These are phyloP conservation scores for Conus canariensis DNA, from an alignment of 2,888 invertebrate genomes.

Conservation along the genomic window DNA sequence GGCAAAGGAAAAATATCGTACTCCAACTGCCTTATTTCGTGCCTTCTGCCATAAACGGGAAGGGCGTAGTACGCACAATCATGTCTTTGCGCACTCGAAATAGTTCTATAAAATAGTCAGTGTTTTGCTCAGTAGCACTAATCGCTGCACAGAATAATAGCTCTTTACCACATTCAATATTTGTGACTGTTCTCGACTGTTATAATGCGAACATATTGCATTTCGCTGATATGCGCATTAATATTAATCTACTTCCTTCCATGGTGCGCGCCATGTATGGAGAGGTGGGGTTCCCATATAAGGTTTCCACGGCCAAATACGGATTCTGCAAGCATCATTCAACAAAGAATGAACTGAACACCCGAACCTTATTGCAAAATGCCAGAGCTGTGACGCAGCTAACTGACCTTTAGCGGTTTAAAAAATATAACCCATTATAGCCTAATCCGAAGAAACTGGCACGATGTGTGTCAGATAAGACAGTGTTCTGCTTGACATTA, in stretches of 20 bases:
- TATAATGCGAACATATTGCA: not conserved
- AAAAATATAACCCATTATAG: not conserved
- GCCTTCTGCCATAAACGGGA: constrained; percentile 59
- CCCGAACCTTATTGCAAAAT: constrained; percentile 12
- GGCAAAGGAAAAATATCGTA: constrained; percentile 60
- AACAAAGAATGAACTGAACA: constrained; percentile 39
- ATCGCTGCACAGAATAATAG: not conserved
- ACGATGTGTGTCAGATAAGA: not conserved
- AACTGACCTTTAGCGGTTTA: not conserved
- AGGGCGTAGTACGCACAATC: constrained; percentile 18
- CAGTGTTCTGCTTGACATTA: not conserved
- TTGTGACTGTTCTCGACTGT: not conserved
- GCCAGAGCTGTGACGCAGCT: constrained; percentile 31
- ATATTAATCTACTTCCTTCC: constrained; percentile 35
- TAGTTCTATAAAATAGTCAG: constrained; percentile 42
- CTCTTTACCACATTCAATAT: not conserved
- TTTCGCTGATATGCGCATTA: not conserved
- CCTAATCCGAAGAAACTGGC: not conserved
- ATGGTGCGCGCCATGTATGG: constrained; percentile 62
- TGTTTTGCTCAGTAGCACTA: not conserved
- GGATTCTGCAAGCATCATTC: constrained; percentile 56
- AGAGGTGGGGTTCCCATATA: constrained; percentile 73
- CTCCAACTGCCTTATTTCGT: constrained; percentile 56
- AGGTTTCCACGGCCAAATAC: constrained; percentile 78
- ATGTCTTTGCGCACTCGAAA: constrained; percentile 40